Evolutionary conservation across 2,113 vertebrate species (phyloP), one percentile per base, ranked within the genome.

Genomic region (Erinaceus europaeus): DNA sequence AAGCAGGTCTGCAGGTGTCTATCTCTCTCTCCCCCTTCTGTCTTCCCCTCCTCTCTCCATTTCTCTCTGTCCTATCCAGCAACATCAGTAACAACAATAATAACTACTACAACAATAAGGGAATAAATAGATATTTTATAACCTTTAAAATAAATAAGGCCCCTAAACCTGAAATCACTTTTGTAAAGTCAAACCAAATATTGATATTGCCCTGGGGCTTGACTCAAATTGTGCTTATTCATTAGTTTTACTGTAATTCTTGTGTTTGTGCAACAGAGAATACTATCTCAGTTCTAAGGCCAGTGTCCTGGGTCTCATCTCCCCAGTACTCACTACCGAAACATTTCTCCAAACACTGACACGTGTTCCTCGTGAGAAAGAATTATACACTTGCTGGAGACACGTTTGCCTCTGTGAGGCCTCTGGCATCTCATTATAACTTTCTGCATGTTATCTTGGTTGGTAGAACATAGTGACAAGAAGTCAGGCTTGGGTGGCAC

Each of bases 341-440:
- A 9, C 25, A 5, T 86, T 12, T 65, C 27, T 90, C 38, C 4
- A 59, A 2, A 20, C 46, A 38, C 62, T 72, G 59, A 11, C n/a
- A 71, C 0, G 1, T 80, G 15, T 46, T 42, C 6, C 73, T 5
- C 42, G 15, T 1, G 0, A 25, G 6, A 29, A 15, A 55, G 14
- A n/a, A 10, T 42, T 27, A 9, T 18, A 73, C 1, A n/a, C n/a
- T 20, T 65, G 34, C 3, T 20, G 15, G 52, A 64, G 75, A 81
- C 44, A 14, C 11, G 2, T 61, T 82, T 59, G 20, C 59, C 4
- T 12, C 0, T 55, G 18, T 75, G 53, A 0, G 53, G 3, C 65
- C 32, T 44, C 53, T 36, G 27, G 8, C 36, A 42, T 57, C 23
- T 59, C 12, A 32, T 36, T 62, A 44, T 32, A 59, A 18, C 55